Evolutionary conservation across 2,888 invertebrate genomes (phyloP).

Genomic region (Nomada lathburiana): DNA sequence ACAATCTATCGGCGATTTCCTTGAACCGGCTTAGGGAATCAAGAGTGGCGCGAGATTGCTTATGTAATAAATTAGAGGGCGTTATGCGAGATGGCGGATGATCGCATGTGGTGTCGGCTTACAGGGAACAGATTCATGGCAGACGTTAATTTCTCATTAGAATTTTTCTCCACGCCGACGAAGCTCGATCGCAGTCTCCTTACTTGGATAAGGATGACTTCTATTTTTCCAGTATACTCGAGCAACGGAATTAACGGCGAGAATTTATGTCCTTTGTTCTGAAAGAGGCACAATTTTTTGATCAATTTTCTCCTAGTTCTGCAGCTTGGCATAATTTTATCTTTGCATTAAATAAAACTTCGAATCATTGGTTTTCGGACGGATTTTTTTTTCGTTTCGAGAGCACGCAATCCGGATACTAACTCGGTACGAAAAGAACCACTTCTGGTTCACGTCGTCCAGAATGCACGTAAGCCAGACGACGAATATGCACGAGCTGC

Average conservation of each 20-base stretch:
- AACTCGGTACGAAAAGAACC: constrained; percentile 46
- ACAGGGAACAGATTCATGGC: constrained; percentile 69
- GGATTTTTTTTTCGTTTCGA: constrained; percentile 18
- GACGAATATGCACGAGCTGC: constrained; percentile 76
- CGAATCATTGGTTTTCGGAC: not conserved
- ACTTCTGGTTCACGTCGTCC: constrained; percentile 55
- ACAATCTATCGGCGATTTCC: constrained; percentile 44
- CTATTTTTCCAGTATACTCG: not conserved
- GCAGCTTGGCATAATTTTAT: too few relatives aligned
- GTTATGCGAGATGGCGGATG: constrained; percentile 53
- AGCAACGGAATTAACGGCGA: too few relatives aligned
- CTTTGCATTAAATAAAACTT: not conserved
- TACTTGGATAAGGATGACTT: constrained; percentile 11
- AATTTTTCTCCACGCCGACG: constrained; percentile 29
- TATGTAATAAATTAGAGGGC: constrained; percentile 74
- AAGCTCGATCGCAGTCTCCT: not conserved
- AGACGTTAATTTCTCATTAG: constrained; percentile 68
- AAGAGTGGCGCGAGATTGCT: constrained; percentile 63
- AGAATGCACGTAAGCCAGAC: constrained; percentile 69
- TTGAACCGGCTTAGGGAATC: constrained; percentile 46
- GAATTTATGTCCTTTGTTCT: not conserved
- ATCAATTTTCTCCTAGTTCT: too few relatives aligned
- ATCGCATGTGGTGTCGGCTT: constrained; percentile 71
- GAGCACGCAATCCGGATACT: constrained; percentile 21
- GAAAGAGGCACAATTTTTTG: not conserved